phyloP scores from a whole-genome alignment of 92 coral and sea anemone genomes.

The Heliopora coerulea region DNA sequence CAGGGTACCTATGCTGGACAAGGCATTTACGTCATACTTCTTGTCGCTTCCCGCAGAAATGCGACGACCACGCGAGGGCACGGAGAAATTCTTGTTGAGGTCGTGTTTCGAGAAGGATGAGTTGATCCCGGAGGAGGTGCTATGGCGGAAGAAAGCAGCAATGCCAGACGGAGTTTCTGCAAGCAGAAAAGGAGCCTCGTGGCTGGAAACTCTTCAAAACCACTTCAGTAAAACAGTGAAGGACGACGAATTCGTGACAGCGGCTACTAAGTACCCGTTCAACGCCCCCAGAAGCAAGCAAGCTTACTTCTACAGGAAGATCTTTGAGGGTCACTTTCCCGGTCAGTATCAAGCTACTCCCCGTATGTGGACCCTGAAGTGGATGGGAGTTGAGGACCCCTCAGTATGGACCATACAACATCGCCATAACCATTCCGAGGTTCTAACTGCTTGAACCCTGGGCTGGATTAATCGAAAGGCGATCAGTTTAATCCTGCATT shows the following conservation, averaged over 20 bases:
- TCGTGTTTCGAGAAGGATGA: not conserved
- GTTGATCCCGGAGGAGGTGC: conserved; percentile 1
- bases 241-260: not conserved
- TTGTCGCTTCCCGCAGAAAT: conserved; percentile 47
- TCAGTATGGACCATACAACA: not conserved
- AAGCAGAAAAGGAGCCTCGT: not conserved
- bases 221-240: not conserved
- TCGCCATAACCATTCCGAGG: not conserved
- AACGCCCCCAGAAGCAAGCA: not conserved
- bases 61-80: conserved; percentile 52
- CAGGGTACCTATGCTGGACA: conserved; percentile 53
- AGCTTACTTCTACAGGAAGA: not conserved
- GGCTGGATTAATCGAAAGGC: too few relatives aligned
- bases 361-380: conserved; percentile 3
- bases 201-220: not conserved
- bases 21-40: conserved; percentile 52
- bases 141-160: conserved; percentile 4
- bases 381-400: not conserved
- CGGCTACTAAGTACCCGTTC: not conserved
- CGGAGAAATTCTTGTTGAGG: not conserved
- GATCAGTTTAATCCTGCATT: too few relatives aligned
- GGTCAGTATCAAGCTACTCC: not conserved
- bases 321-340: not conserved
- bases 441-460: too few relatives aligned
- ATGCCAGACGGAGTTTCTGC: conserved; percentile 3